Conservation (phyloP, 2,888 invertebrate genomes). For the Spodoptera littoralis region DNA sequence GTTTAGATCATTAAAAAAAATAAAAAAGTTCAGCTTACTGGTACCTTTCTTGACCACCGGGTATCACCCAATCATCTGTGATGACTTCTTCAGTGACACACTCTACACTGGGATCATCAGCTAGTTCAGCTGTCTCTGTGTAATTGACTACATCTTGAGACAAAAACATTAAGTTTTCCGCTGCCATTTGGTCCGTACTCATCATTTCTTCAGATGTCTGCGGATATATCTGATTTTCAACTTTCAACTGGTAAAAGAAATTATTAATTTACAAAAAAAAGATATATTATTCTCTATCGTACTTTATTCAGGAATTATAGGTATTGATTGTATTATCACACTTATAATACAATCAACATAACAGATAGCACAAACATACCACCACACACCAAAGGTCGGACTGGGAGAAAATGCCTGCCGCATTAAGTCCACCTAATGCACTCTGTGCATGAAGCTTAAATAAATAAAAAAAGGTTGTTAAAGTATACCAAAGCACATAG, state of each 20-base stretch:
- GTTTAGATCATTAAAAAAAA: not conserved
- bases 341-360: no score
- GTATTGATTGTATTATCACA: no score
- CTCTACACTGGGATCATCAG: constrained; percentile 85
- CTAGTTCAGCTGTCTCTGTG: constrained; percentile 77
- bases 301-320: no score
- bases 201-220: constrained; percentile 80
- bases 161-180: constrained; percentile 90
- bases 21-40: constrained; percentile 22
- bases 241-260: constrained; percentile 27
- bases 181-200: constrained; percentile 89
- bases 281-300: not conserved
- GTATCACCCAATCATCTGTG: constrained; percentile 93
- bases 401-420: no score
- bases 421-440: no score
- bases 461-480: no score
- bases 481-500: not conserved
- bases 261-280: not conserved
- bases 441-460: no score
- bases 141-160: constrained; percentile 88
- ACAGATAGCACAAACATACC: no score
- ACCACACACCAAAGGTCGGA: no score
- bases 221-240: constrained; percentile 46
- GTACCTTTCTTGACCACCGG: constrained; percentile 92
- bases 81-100: constrained; percentile 94